Evolutionary conservation across 2,888 invertebrate species (phyloP).

Genomic region (Leptothorax acervorum): DNA sequence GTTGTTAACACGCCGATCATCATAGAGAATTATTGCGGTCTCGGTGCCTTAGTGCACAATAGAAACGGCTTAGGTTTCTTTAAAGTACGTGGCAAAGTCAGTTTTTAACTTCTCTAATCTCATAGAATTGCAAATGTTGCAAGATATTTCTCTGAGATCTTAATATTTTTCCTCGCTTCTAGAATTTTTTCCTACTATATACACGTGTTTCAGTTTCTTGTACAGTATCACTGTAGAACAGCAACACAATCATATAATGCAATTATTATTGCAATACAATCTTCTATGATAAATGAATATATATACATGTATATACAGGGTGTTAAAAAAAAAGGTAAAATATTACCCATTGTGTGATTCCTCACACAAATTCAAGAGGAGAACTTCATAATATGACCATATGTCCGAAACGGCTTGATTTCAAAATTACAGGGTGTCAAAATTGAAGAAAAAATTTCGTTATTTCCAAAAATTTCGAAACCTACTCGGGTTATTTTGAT

Average conservation of each 20-base stretch:
- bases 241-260: neutral
- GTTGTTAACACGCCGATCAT: slow-evolving; percentile 90
- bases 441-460: too few species aligned
- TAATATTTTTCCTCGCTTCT: slow-evolving; percentile 8
- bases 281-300: neutral
- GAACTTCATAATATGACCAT: too few species aligned
- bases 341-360: too few species aligned
- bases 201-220: neutral
- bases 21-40: slow-evolving; percentile 93
- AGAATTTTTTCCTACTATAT: neutral
- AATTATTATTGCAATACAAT: slow-evolving; percentile 18
- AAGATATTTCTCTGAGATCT: slow-evolving; percentile 1
- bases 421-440: too few species aligned
- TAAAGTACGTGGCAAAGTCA: slow-evolving; percentile 94
- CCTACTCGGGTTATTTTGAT: too few species aligned
- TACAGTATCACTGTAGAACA: slow-evolving; percentile 19
- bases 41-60: slow-evolving; percentile 93
- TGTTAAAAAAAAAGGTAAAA: too few species aligned
- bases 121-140: neutral
- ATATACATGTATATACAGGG: neutral
- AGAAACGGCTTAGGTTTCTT: slow-evolving; percentile 94
- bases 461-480: too few species aligned
- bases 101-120: slow-evolving; percentile 87
- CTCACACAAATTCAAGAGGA: too few species aligned
- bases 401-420: too few species aligned